Conservation (phyloP, 2,797 vertebrate genomes). For the Odontamblyopus rebecca region DNA sequence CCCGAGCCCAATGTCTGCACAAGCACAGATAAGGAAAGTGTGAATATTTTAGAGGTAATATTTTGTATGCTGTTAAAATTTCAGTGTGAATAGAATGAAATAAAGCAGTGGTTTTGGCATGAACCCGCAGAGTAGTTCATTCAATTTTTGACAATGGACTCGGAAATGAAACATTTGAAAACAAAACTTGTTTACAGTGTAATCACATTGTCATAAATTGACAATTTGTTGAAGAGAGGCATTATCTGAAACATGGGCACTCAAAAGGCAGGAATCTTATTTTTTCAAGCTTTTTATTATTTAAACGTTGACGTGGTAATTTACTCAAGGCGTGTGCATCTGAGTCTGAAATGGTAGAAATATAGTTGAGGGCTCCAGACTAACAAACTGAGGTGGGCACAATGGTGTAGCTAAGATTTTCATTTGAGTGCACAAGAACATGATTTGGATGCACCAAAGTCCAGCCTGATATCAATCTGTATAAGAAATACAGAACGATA, state of each 20-base stretch:
- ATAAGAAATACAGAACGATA: too few species aligned
- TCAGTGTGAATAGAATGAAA: neutral
- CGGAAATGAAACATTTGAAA: neutral
- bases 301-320: neutral
- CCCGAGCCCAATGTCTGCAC: slow-evolving; percentile 2
- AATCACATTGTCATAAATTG: neutral
- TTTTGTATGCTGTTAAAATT: neutral
- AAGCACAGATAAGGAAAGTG: neutral
- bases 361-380: too few species aligned
- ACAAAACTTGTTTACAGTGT: neutral
- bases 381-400: too few species aligned
- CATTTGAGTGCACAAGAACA: too few species aligned
- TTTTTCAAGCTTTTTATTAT: neutral
- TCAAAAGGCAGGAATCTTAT: neutral
- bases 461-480: too few species aligned
- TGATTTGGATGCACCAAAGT: too few species aligned
- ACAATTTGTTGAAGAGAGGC: neutral
- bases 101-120: neutral
- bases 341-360: too few species aligned
- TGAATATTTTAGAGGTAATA: neutral
- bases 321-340: too few species aligned
- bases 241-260: neutral
- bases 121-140: neutral
- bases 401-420: too few species aligned
- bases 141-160: neutral